Evolutionary conservation across 2,113 vertebrate genomes (phyloP), one percentile per base, ranked within the genome.

Genomic region (Istiophorus platypterus): DNA sequence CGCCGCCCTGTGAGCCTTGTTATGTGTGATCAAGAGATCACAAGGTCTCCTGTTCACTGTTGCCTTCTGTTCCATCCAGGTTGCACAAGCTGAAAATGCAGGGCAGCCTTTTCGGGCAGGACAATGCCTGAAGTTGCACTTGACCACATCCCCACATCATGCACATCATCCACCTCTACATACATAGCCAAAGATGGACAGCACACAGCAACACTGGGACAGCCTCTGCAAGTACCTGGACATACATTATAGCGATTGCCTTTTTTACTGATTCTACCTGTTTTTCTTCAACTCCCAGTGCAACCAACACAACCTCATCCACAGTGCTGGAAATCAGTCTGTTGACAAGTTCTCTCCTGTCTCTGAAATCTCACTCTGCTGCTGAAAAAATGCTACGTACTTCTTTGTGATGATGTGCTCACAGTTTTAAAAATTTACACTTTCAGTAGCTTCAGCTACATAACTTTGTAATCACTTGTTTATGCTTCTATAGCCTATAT

Each of bases 81-180:
- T 87, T 78, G 76, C 92, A 95, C 92, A 95, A 90, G 66, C 71
- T 86, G 64, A 96, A 93, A 73, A 94, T 42, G 42, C 20, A 94
- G 10, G 95, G 95, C 39, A 95, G 90, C 75, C 89, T 68, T 3
- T 96, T 93, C 51, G 85, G 72, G 24, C 59, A 90, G 80, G 88
- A 76, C 6, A 45, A 83, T 0, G 86, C 78, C 45, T 95, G 89
- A 92, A 91, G 76, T 72, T 74, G 72, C 74, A 57, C 78, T 78
- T 54, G 22, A 81, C 57, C 51, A 15, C 15, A 29, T 52, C 15
- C 18, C 10, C 24, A 7, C 64, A 27, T 42, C 52, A 4, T 27
- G 67, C 58, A 26, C 82, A 83, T 72, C 75, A 76, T 73, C 75
- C 57, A 41, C 83, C 61, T 72, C 24, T 31, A 58, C 71, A 63